Percentiles rank a stretch among this genome's conserved stretches.
Evolutionary conservation across 2,113 vertebrate genomes (phyloP).

Genomic region (Sminthopsis crassicaudata): DNA sequence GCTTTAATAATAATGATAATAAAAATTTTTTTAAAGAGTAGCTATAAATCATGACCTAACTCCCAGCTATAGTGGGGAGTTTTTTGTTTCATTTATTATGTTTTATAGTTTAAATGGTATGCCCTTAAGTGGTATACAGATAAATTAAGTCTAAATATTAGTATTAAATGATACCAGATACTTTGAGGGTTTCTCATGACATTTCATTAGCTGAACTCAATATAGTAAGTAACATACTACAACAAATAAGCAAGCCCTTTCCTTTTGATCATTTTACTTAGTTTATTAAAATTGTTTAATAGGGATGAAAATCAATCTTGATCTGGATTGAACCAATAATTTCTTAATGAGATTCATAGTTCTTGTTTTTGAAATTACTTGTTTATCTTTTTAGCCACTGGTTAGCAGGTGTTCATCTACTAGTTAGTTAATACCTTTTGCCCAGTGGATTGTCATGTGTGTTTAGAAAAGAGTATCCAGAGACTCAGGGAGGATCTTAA

Average conservation of each 20-base stretch:
- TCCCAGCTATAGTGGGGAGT: too few relatives aligned
- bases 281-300: neutral
- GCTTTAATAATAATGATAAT: too few relatives aligned
- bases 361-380: slow-evolving; percentile 48
- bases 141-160: neutral
- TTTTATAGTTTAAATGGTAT: too few relatives aligned
- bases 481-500: neutral
- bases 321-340: neutral
- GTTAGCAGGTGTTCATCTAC: slow-evolving; percentile 46
- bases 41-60: too few relatives aligned
- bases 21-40: too few relatives aligned
- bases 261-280: neutral
- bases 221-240: neutral
- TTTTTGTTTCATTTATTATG: too few relatives aligned
- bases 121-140: neutral
- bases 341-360: neutral
- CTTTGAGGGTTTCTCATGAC: too few relatives aligned
- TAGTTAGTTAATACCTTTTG: slow-evolving; percentile 58
- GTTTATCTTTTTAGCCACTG: neutral
- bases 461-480: slow-evolving; percentile 44
- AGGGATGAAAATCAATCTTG: neutral
- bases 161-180: neutral
- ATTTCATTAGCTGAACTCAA: neutral
- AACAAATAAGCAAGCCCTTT: neutral
- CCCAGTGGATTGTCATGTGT: slow-evolving; percentile 42